These are phyloP conservation scores for Ditylenchus weischeri DNA, from an alignment of 2,888 invertebrate genomes.

Conservation along the genomic window DNA sequence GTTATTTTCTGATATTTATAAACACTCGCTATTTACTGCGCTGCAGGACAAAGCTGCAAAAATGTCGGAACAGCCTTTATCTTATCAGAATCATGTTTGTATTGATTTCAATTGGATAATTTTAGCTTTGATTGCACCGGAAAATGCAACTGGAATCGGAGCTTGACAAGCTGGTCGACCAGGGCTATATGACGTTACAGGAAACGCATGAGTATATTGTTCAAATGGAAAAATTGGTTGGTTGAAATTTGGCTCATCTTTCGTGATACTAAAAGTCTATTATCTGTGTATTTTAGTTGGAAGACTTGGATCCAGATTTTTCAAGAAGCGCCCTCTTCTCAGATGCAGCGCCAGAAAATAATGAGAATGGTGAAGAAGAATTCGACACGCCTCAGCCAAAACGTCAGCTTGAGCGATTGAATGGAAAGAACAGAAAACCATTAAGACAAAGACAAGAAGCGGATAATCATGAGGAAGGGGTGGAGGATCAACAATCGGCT, in stretches of 20 bases:
- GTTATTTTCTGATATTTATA: too few relatives aligned
- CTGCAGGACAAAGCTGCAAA: too few relatives aligned
- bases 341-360: not conserved
- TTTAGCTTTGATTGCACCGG: too few relatives aligned
- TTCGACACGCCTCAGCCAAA: not conserved
- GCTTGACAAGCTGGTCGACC: not conserved
- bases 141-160: not conserved
- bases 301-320: constrained; percentile 2
- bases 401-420: not conserved
- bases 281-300: not conserved
- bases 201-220: not conserved
- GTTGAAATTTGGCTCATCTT: not conserved
- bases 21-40: too few relatives aligned
- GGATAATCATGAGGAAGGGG: not conserved
- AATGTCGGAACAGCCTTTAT: too few relatives aligned
- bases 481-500: not conserved
- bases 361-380: not conserved
- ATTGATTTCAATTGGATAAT: too few relatives aligned
- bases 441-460: not conserved
- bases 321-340: not conserved
- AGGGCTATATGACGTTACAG: not conserved
- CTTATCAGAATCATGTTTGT: too few relatives aligned
- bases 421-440: not conserved
- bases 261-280: not conserved
- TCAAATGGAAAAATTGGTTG: constrained; percentile 9